phyloP scores from a whole-genome alignment of 1,140 invertebrate genomes.

The Apolygus lucorum region DNA sequence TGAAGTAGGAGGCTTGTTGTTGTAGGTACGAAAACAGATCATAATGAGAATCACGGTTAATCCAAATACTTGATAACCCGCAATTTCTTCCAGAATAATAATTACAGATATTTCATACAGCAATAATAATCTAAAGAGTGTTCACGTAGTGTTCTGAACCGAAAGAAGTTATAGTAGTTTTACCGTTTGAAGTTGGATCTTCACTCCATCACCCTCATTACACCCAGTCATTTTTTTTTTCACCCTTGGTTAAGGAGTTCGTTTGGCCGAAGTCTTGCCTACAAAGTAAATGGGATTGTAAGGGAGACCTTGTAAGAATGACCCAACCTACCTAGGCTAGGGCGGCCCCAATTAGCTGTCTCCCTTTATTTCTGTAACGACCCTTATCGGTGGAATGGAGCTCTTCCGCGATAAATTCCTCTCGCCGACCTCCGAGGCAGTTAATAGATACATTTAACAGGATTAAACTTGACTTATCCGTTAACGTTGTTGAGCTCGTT shows the following conservation, averaged over 20 bases:
- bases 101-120: no score
- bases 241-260: neutral
- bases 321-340: neutral
- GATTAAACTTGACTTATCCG: slow-evolving; percentile 14
- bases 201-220: neutral
- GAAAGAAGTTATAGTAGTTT: neutral
- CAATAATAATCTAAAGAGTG: neutral
- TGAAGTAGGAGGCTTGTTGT: no score
- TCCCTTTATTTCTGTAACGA: slow-evolving; percentile 15
- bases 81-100: no score
- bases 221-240: neutral
- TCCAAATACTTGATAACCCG: no score
- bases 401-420: slow-evolving; percentile 2
- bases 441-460: slow-evolving; percentile 17
- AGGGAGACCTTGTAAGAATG: neutral
- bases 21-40: no score
- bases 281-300: neutral
- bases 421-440: neutral
- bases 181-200: neutral
- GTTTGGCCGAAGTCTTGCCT: neutral
- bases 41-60: no score
- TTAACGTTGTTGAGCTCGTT: neutral
- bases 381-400: neutral
- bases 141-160: neutral
- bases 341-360: slow-evolving; percentile 8